Evolutionary conservation across 2,888 invertebrate genomes (phyloP), one percentile per base, ranked within the genome.

Genomic region (Pseudococcus viburni): DNA sequence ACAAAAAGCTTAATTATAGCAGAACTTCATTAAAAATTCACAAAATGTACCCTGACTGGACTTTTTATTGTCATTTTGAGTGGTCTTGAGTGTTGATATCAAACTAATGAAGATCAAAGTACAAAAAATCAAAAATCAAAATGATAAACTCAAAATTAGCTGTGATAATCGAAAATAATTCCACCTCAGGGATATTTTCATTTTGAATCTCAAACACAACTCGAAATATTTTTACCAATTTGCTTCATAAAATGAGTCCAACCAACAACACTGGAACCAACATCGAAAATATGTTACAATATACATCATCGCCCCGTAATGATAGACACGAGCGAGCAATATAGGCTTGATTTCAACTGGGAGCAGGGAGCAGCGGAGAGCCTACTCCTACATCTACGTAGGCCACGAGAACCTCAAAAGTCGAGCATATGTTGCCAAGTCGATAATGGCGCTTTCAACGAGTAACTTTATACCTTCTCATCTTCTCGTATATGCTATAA

Each of bases 381-480:
- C 22, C 22, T 11, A 64, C 64, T 55, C 17, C 8, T 64, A 64
- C 64, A 7, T 19, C 19, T 22, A 3, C 11, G 64, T 22, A 64
- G 26, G 26, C 64, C 64, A 12, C 64, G 22, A 64, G 73, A 73
- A 73, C 73, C 73, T 33, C 26, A 73, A 73, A 73, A 73, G 33
- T 73, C 73, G 73, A 73, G 73, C 73, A 33, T 73, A 33, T 73
- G 73, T 73, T 73, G 73, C 73, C 73, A 73, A 73, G 73, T 73
- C 17, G 73, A 33, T 73, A 33, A 73, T 33, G 73, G 73, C 73
- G 73, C 73, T 73, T 73, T 73, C 73, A 73, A 73, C 73, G 19
- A 33, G 73, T 73, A 73, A 73, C 33, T 73, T 73, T 73, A 73
- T 73, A 73, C 73, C 73, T 73, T 17, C 73, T 73, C 64, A 64